These are phyloP conservation scores for Penaeus chinensis DNA, from an alignment of 1,140 invertebrate genomes.

Conservation along the genomic window DNA sequence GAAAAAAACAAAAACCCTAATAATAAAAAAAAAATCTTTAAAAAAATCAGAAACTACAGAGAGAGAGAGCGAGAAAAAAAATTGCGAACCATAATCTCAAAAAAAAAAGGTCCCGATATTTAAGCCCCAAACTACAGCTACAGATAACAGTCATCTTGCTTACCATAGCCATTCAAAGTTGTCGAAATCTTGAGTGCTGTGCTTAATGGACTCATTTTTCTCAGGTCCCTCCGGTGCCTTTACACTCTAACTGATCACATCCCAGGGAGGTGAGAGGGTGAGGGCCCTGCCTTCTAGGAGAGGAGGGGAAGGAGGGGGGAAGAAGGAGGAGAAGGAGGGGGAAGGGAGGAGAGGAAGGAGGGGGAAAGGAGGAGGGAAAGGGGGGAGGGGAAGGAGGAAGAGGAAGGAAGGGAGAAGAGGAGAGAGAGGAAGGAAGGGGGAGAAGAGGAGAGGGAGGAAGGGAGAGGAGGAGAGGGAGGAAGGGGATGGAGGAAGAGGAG, in stretches of 20 bases:
- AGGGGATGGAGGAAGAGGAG: background rate
- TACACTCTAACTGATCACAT: conserved; percentile 50
- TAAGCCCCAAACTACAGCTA: background rate
- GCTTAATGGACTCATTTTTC: conserved; percentile 56
- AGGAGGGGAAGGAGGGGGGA: background rate
- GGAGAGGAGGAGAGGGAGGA: background rate
- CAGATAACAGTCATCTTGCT: conserved; percentile 14
- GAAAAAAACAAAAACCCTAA: no score
- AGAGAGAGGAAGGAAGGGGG: no score
- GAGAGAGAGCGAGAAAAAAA: no score
- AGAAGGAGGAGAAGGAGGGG: background rate
- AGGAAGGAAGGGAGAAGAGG: no score
- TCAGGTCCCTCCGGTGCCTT: conserved; percentile 49
- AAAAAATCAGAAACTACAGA: no score
- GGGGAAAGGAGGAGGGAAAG: background rate
- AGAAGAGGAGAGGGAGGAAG: no score
- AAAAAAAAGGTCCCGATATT: background rate
- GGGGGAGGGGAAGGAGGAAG: background rate
- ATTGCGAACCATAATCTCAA: background rate
- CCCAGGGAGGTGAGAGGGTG: conserved; percentile 15
- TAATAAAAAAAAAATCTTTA: no score
- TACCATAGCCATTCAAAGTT: conserved; percentile 58
- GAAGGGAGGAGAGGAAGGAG: background rate
- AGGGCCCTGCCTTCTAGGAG: background rate
- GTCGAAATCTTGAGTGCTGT: conserved; percentile 55